Evolutionary conservation across 2,888 invertebrate genomes (phyloP), one percentile per base, ranked within the genome.

Genomic region (Leptura quadrifasciata): DNA sequence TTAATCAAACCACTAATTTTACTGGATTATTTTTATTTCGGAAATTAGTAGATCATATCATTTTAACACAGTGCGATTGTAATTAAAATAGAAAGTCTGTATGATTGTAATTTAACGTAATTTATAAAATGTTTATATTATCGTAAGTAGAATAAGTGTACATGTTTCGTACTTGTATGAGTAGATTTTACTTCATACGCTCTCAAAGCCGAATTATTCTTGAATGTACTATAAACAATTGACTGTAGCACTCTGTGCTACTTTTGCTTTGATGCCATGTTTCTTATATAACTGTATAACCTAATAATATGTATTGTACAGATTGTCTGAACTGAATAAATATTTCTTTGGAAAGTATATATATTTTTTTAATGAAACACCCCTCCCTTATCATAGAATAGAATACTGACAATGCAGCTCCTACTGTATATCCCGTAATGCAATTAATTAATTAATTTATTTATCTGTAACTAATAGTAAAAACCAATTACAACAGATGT

Each of bases 251-350:
- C 81, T 85, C 82, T 82, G 86, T 88, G 86, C 85, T 88, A 87
- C 86, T 86, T 80, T 88, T 87, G 88, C 89, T 88, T 89, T 88
- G 88, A 89, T 89, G 89, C 89, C 89, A 89, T 89, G 89, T 89
- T 89, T 89, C 88, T 88, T 88, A 88, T 87, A 87, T 88, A 88
- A 88, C 87, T 89, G 88, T 89, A 89, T 89, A 89, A 89, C 88
- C 88, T 85, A 88, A 89, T 87, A 86, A 87, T 87, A 88, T 89
- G 88, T 89, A 88, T 86, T 90, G 89, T 90, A 90, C 89, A 89
- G 89, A 88, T 88, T 89, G 89, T 89, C 89, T 89, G 89, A 89
- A 89, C 88, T 89, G 89, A 90, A 89, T 89, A 89, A 90, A 90
- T 88, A 89, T 89, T 89, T 88, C 89, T 89, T 90, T 89, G 88